Base-by-base conservation (phyloP, 2,888 invertebrate species). In the Stenodema calcarata region DNA sequence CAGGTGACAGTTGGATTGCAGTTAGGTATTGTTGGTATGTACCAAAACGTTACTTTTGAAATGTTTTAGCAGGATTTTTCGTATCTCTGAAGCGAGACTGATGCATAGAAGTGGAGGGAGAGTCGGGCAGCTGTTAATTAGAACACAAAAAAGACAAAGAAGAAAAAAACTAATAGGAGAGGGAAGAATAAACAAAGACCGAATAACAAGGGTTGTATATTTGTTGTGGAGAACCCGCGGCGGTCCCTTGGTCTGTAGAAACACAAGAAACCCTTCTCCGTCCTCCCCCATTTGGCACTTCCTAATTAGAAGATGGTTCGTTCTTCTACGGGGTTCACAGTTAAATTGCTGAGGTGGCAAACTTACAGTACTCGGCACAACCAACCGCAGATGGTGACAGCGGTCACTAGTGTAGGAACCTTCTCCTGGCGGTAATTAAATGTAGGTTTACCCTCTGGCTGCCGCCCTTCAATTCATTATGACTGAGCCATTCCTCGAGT, bases 291-390 rank as follows among this genome's bases (percentile, higher is more conserved):
- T 35, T 14, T 18, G 41, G 73, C 73, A 41, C 12, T 73, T 41
- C 73, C 73, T 73, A 73, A 73, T 73, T 73, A 73, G 73, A 73
- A 73, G 73, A 73, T 73, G 73, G 30, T 23, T 62, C 62, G 62
- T 18, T 62, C 62, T 62, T 18, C 27, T 35, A 35, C 35, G n/a
- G n/a, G 28, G 35, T 30, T 73, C 35, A 30, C 1, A 30, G 73
- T 73, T 30, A 73, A 73, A 73, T 73, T 73, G 73, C 35, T 73
- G 30, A 73, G 73, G 62, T 23, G 62, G 62, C 62, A 18, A 62
- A 62, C 62, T 62, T 62, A 23, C 23, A 23, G 62, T 23, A 62
- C 62, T 62, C 18, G 62, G 62, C 62, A 62, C 62, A 23, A 23
- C 62, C 62, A 23, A 62, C 62, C 23, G 23, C 62, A 62, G 62